phyloP scores from a whole-genome alignment of 2,113 vertebrate species.

The Chunga burmeisteri region DNA sequence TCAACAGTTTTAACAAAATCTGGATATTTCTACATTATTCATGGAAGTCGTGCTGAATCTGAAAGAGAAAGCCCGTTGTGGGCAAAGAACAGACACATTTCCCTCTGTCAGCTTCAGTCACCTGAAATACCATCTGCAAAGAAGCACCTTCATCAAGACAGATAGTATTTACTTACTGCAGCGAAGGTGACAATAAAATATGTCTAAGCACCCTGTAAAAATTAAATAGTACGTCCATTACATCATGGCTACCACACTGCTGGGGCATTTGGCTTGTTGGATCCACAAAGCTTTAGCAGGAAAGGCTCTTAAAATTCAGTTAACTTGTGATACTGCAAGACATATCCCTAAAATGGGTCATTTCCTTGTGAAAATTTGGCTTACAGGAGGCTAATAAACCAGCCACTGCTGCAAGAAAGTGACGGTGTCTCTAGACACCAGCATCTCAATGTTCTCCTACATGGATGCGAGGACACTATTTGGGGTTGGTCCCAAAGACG shows the following conservation, averaged over 20 bases:
- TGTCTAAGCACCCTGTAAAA: not conserved
- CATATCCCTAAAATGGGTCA: not conserved
- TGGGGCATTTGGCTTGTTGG: not conserved
- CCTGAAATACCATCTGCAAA: not conserved
- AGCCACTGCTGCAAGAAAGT: not conserved
- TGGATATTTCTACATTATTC: not conserved
- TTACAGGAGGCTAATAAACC: not conserved
- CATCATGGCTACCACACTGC: not conserved
- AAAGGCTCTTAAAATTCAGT: not conserved
- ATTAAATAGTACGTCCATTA: not conserved
- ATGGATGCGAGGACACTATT: not conserved
- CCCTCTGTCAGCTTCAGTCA: not conserved
- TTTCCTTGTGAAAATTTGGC: not conserved
- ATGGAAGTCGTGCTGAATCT: not conserved
- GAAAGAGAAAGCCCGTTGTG: not conserved
- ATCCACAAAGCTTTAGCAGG: not conserved
- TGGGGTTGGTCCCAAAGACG: not conserved
- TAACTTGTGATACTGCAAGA: not conserved
- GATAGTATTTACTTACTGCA: not conserved
- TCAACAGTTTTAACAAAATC: not conserved
- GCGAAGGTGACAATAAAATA: not conserved
- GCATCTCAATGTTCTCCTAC: not conserved
- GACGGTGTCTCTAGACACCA: not conserved
- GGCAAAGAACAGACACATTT: not conserved
- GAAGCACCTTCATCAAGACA: not conserved